Base-by-base conservation (phyloP, 2,797 vertebrate genomes). In the Xenops minutus region DNA sequence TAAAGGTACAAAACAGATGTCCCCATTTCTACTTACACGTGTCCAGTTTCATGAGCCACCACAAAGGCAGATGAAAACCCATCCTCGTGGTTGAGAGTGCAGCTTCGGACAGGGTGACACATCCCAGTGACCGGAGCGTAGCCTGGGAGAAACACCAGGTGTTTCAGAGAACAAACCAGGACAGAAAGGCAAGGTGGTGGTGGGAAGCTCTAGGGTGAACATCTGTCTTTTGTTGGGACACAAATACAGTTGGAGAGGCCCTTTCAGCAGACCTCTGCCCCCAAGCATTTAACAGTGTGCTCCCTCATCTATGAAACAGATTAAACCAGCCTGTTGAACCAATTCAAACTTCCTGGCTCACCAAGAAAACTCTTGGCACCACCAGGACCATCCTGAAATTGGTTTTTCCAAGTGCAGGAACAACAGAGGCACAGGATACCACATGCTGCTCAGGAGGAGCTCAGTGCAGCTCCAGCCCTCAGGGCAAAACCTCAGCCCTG, bases 11-110 rank as follows among this genome's bases (percentile, higher is more conserved):
- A 37, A 37, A 43, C 19, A 14, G 20, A 56, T 23, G 26, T 23
- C n/a, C 69, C 22, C 51, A 85, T 80, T 30, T 77, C 32, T 97
- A 99, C 99, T 99, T 98, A 99, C 99, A 99, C 99, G 8, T 99
- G 99, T 93, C 99, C 99, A 2, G 99, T 99, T 98, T 99, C 99
- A 27, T 99, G 99, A 46, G 99, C 99, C 93, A 99, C 99, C 92
- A 99, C 99, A 76, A 99, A 99, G 0, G 99, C 99, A 1, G 99
- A 99, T 44, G 99, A 99, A 98, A 99, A 99, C 14, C 99, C 99
- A 34, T 99, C 99, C 95, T 99, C 99, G 3, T 99, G 99, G 97
- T 99, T 99, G 91, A 99, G 98, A 89, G 99, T 99, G 96, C 99
- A 99, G 97, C 99, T 99, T 92, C 99, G 98, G 63, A 99, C 99